These are phyloP conservation scores for Himantopus leucocephalus DNA, from an alignment of 2,113 vertebrate species.

Conservation along the genomic window DNA sequence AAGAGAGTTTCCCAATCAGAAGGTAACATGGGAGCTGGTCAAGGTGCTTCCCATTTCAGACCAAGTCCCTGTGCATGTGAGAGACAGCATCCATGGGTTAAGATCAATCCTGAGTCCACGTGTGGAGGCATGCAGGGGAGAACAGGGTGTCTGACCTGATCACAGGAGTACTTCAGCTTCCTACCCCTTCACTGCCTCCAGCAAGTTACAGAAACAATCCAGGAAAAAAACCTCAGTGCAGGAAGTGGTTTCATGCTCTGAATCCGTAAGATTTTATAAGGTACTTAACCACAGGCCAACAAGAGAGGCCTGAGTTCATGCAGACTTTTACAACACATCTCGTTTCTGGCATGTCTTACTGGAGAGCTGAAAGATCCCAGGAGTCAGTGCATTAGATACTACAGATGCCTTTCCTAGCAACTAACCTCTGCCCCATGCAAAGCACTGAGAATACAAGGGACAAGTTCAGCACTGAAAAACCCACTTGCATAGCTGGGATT, in stretches of 20 bases:
- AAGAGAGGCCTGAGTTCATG: neutral
- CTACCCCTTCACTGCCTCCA: neutral
- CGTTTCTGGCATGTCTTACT: neutral
- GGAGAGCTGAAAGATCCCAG: neutral
- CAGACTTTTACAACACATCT: neutral
- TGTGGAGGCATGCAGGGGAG: neutral
- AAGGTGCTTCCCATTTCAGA: neutral
- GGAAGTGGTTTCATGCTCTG: neutral
- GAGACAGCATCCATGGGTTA: neutral
- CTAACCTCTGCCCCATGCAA: neutral
- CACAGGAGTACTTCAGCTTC: neutral
- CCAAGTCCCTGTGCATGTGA: rapidly evolving
- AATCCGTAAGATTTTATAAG: neutral
- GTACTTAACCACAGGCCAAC: neutral
- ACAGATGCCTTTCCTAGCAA: neutral
- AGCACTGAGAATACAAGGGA: neutral
- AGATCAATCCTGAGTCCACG: neutral
- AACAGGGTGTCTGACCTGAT: neutral
- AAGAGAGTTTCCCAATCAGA: neutral
- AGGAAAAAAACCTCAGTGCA: neutral
- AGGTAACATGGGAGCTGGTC: neutral
- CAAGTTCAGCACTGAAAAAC: neutral
- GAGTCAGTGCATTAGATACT: neutral
- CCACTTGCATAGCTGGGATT: neutral
- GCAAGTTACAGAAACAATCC: neutral